These are phyloP conservation scores for Sphaerophoria taeniata DNA, from an alignment of 2,888 invertebrate genomes.

Conservation along the genomic window DNA sequence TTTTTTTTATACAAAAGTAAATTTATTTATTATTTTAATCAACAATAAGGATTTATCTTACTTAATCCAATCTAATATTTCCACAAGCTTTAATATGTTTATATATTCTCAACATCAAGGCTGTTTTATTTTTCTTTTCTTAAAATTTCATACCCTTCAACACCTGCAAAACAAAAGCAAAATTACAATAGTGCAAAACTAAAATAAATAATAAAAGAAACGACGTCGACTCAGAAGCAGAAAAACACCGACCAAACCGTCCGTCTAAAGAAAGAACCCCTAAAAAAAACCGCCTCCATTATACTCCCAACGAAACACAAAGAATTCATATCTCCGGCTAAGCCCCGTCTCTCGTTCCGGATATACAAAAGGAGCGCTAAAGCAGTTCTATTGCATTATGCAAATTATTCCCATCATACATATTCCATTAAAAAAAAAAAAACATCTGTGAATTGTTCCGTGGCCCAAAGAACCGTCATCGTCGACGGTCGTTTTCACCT, in stretches of 20 bases:
- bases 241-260: background rate
- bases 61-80: no score
- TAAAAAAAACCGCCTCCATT: no score
- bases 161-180: conserved; percentile 34
- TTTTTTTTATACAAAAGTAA: no score
- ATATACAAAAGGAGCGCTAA: background rate
- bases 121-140: conserved; percentile 12
- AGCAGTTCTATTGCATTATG: conserved; percentile 49
- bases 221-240: background rate
- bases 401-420: conserved; percentile 49
- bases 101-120: conserved; percentile 23
- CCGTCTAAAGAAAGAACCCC: background rate
- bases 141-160: conserved; percentile 10
- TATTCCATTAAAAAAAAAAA: conserved; percentile 47
- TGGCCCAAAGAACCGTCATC: background rate
- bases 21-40: no score
- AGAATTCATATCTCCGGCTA: conserved; percentile 27
- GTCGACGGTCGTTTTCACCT: conserved; percentile 20
- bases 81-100: no score
- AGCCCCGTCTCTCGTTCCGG: background rate
- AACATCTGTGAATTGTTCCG: conserved; percentile 53
- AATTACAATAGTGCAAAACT: conserved; percentile 9
- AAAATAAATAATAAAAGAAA: background rate
- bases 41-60: no score
- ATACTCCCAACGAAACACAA: conserved; percentile 19